Conservation (phyloP, 2,888 invertebrate genomes). For the Diarsia rubi region DNA sequence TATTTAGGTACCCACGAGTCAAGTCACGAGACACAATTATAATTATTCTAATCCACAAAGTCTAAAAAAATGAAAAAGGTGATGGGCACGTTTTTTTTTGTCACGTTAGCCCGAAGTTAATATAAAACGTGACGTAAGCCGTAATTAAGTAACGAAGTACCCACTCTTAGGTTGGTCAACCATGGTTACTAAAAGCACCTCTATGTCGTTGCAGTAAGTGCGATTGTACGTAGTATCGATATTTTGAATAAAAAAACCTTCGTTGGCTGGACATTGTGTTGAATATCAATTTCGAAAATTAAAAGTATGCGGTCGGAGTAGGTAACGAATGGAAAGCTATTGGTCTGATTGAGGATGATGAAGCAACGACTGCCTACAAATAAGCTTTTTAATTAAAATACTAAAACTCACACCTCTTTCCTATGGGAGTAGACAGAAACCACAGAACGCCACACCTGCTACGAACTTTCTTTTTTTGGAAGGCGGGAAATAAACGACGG, state of each 20-base stretch:
- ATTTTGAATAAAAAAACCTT: constrained; percentile 1
- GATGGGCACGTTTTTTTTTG: constrained; percentile 37
- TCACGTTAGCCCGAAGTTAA: constrained; percentile 47
- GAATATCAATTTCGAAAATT: constrained; percentile 38
- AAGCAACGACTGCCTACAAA: neutral
- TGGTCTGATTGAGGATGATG: neutral
- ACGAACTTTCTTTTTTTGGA: no score
- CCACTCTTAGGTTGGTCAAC: neutral
- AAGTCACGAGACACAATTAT: constrained; percentile 14
- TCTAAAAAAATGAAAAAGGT: constrained; percentile 33
- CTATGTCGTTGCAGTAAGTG: neutral
- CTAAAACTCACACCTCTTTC: no score
- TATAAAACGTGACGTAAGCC: constrained; percentile 51
- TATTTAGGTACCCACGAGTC: no score
- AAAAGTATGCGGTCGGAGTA: constrained; percentile 1
- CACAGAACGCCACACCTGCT: no score
- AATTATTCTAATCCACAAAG: constrained; percentile 32
- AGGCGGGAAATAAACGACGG: no score
- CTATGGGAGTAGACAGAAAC: no score
- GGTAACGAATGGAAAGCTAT: neutral
- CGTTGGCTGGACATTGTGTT: neutral
- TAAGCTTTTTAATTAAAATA: neutral
- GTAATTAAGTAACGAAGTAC: constrained; percentile 37
- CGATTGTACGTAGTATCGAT: neutral
- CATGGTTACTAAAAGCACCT: neutral